A percentile compares a stretch with the other conserved stretches of the same genome.
Conservation (phyloP, 2,888 invertebrate species). For the Folsomia candida region DNA sequence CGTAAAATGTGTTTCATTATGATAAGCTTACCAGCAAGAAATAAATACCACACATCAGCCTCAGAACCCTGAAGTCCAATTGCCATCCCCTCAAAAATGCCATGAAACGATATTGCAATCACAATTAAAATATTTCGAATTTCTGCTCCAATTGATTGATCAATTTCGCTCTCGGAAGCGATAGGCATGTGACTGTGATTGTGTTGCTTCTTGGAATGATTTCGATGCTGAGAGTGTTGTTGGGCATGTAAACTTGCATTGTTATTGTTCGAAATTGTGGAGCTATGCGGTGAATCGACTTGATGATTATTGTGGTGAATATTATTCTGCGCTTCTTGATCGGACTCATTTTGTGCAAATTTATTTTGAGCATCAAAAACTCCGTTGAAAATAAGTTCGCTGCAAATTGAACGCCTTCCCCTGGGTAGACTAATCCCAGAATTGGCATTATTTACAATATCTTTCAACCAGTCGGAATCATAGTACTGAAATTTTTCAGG, state of each 20-base stretch:
- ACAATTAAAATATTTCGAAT: conserved; percentile 56
- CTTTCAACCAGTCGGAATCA: conserved; percentile 49
- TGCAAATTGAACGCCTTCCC: conserved; percentile 24
- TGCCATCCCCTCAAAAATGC: conserved; percentile 60
- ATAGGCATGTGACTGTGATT: conserved; percentile 46
- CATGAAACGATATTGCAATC: conserved; percentile 59
- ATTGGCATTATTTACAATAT: conserved; percentile 44
- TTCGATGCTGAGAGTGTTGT: conserved; percentile 23
- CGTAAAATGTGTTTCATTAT: too few relatives aligned
- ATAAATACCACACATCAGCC: too few relatives aligned
- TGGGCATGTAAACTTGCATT: neutral
- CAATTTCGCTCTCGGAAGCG: conserved; percentile 32
- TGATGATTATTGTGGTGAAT: conserved; percentile 24
- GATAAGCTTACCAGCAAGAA: too few relatives aligned
- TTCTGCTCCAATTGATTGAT: conserved; percentile 50
- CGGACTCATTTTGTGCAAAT: conserved; percentile 25
- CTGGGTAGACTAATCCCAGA: conserved; percentile 44
- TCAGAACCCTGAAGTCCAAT: conserved; percentile 58
- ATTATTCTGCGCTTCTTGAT: conserved; percentile 19
- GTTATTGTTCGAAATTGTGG: neutral
- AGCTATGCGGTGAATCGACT: neutral
- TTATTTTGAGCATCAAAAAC: conserved; percentile 18
- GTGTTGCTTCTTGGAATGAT: conserved; percentile 40
- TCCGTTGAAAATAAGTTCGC: conserved; percentile 16
- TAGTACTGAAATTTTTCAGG: conserved; percentile 46